Base-by-base conservation (phyloP, 2,797 vertebrate species). In the Micropoecilia bifurca region DNA sequence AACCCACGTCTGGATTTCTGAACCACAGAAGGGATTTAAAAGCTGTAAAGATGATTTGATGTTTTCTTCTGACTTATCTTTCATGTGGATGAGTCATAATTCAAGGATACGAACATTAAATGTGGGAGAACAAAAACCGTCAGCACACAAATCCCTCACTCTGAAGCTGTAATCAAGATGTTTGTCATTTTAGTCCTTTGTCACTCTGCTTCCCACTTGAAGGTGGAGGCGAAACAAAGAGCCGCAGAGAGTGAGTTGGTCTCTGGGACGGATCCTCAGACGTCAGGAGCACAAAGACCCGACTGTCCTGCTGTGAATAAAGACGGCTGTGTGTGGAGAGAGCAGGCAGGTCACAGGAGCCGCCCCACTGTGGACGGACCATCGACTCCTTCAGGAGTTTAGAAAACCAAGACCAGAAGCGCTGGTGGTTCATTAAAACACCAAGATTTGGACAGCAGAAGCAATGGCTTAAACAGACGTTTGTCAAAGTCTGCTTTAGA, bases 241-340 rank as follows among this genome's bases (percentile, higher is more conserved):
- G 18, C 45, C 47, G 28, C 77, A 76, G 39, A 47, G 68, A 33
- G 45, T 13, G 30, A 71, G 79, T 69, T 79, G 7, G 41, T 76
- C 77, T 85, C 73, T 71, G 73, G 3, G 46, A 83, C 75, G 74
- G 77, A 74, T 83, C 79, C 84, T 81, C 47, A 82, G 66, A 75
- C 12, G 25, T 14, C 41, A n/a, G 68, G 41, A 43, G 47, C 75
- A 95, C 93, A 96, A 95, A 92, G 91, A 74, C 74, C 66, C 28
- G 72, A 33, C 90, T 95, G 93, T 94, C 74, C 50, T 0, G 14
- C 1, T 0, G 46, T 0, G 74, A 86, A 92, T 90, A 93, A 92
- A 87, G 91, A 79, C n/a, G 7, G 57, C 88, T 83, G 55, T 93
- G 92, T 92, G 92, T 91, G 76, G 63, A 46, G 12, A 41, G 48